Conservation (phyloP, 2,113 vertebrate genomes). For the Upupa epops region DNA sequence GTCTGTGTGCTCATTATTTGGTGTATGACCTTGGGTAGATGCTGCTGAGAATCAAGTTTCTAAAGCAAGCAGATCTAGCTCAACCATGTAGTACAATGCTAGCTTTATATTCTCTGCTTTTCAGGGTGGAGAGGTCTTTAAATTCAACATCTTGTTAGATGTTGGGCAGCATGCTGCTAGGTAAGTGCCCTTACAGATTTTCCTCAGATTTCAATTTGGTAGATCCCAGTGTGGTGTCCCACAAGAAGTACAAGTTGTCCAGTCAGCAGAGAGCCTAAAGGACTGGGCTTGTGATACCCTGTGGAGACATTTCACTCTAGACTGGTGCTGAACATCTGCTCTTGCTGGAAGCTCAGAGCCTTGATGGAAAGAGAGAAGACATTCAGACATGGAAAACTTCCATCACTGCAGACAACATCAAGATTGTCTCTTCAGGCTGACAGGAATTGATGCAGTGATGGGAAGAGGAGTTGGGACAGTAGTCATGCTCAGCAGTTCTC, state of each 20-base stretch:
- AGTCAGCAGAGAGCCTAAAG: too few species aligned
- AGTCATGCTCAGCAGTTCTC: background rate
- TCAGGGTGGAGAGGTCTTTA: background rate
- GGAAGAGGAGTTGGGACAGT: background rate
- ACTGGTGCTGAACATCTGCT: background rate
- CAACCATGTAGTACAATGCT: background rate
- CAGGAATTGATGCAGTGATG: rapidly evolving
- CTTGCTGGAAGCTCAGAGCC: background rate
- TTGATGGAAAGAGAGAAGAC: background rate
- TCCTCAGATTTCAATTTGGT: background rate
- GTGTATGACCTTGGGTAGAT: background rate
- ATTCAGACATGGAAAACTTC: background rate
- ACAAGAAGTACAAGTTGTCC: background rate
- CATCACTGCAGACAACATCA: background rate
- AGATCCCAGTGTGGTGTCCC: rapidly evolving
- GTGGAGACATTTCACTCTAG: background rate
- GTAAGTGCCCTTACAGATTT: background rate
- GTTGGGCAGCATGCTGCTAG: background rate
- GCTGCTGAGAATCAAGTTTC: background rate
- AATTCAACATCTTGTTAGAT: background rate
- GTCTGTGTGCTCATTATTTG: background rate
- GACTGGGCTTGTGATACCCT: rapidly evolving
- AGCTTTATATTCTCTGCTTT: background rate
- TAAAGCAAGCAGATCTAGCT: background rate
- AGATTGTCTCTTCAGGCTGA: background rate